Percentiles rank a stretch among this genome's conserved stretches.
phyloP scores from a whole-genome alignment of 2,888 invertebrate species.

The Theristus sp. region DNA sequence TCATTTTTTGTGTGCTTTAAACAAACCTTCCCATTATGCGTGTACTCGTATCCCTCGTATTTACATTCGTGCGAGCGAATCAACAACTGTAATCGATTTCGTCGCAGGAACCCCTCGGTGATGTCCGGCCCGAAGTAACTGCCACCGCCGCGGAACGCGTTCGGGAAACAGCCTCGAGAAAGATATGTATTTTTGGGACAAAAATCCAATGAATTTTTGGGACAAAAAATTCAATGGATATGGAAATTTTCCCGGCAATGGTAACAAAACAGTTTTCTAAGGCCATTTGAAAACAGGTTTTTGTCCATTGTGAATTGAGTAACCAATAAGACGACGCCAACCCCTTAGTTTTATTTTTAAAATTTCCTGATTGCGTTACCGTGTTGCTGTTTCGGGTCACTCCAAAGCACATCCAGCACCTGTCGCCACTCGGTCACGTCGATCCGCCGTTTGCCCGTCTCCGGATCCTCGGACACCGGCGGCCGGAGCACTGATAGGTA shows the following conservation, averaged over 20 bases:
- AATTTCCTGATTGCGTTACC: slow-evolving; percentile 13
- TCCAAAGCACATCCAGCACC: slow-evolving; percentile 85
- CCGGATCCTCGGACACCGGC: slow-evolving; percentile 45
- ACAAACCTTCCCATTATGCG: slow-evolving; percentile 56
- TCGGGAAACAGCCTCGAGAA: neutral
- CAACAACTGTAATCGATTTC: slow-evolving; percentile 54
- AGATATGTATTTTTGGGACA: too few species aligned
- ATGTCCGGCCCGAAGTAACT: slow-evolving; percentile 81
- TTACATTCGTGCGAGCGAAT: slow-evolving; percentile 84
- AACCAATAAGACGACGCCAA: too few species aligned
- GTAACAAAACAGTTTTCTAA: too few species aligned
- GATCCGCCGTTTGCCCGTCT: slow-evolving; percentile 14
- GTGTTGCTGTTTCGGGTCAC: slow-evolving; percentile 46
- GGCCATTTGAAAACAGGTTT: too few species aligned
- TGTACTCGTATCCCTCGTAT: slow-evolving; percentile 68
- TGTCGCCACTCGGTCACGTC: slow-evolving; percentile 77
- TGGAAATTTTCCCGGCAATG: too few species aligned
- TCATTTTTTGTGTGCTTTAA: neutral
- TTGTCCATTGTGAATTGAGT: too few species aligned
- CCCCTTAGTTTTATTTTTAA: too few species aligned
- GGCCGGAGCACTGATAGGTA: slow-evolving; percentile 67
- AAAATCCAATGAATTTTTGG: too few species aligned
- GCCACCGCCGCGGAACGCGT: slow-evolving; percentile 53
- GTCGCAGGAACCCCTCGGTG: slow-evolving; percentile 53
- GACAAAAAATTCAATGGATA: too few species aligned